Conservation (phyloP, 1,140 invertebrate genomes). For the Heliconius hewitsoni region DNA sequence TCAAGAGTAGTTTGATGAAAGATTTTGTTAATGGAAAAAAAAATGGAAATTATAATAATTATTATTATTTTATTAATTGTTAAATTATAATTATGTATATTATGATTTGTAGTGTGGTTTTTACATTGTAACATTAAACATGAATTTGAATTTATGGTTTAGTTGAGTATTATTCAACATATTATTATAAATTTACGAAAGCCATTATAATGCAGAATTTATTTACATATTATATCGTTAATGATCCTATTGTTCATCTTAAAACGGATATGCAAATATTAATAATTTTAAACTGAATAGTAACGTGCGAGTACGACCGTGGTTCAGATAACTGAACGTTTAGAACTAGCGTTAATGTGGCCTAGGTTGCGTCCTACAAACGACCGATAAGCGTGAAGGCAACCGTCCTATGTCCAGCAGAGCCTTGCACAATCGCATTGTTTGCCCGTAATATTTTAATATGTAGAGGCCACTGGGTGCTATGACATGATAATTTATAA, state of each 20-base stretch:
- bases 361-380: conserved; percentile 40
- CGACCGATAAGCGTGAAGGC: conserved; percentile 43
- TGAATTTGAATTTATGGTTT: not conserved
- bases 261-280: not conserved
- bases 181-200: not conserved
- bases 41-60: too few relatives aligned
- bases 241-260: conserved; percentile 1
- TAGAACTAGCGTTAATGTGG: conserved; percentile 4
- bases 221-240: not conserved
- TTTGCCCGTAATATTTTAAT: conserved; percentile 36
- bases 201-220: not conserved
- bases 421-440: conserved; percentile 42
- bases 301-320: not conserved
- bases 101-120: not conserved
- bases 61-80: too few relatives aligned
- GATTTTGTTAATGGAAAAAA: too few relatives aligned
- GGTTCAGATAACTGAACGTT: not conserved
- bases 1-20: too few relatives aligned
- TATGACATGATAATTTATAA: not conserved
- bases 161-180: not conserved
- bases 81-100: too few relatives aligned
- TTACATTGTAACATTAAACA: not conserved
- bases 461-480: conserved; percentile 31
- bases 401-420: conserved; percentile 34
- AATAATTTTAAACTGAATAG: not conserved